A percentile compares a stretch with the other conserved stretches of the same genome.
These are phyloP conservation scores for Eira barbara DNA, from an alignment of 2,113 vertebrate genomes.

Conservation along the genomic window DNA sequence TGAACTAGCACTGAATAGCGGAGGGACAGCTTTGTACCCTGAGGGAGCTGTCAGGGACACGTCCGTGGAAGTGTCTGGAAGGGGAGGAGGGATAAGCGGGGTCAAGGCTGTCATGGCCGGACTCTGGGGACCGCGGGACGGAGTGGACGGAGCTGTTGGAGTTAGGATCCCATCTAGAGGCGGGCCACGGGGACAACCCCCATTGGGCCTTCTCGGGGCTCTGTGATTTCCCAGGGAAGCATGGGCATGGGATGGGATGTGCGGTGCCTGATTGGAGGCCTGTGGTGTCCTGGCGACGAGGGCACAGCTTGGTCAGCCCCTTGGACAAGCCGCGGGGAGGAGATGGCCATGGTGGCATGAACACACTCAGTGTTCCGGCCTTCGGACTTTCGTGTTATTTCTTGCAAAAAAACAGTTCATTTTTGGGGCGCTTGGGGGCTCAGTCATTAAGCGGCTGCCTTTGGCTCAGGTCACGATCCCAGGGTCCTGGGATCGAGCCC, in stretches of 20 bases:
- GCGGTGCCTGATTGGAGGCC: not conserved
- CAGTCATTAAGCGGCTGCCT: too few relatives aligned
- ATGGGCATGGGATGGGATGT: not conserved
- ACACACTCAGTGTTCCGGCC: not conserved
- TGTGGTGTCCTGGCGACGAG: not conserved
- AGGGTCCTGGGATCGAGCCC: too few relatives aligned
- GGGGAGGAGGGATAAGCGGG: not conserved
- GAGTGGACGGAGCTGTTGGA: not conserved
- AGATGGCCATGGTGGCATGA: not conserved
- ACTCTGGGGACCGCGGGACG: not conserved
- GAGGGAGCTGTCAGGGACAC: not conserved
- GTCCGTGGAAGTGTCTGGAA: not conserved
- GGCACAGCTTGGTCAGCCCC: not conserved
- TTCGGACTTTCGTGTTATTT: fast-evolving
- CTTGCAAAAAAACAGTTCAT: not conserved
- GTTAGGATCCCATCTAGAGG: not conserved
- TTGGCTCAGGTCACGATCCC: too few relatives aligned
- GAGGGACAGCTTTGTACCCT: fast-evolving
- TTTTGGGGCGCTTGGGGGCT: not conserved
- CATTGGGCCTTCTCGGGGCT: fast-evolving
- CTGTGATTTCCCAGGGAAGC: not conserved
- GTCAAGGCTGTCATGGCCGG: not conserved
- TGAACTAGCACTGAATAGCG: not conserved
- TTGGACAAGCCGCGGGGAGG: not conserved
- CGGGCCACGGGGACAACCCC: too few relatives aligned